phyloP scores from a whole-genome alignment of 1,140 invertebrate genomes.

The Ctenoplectra terminalis region DNA sequence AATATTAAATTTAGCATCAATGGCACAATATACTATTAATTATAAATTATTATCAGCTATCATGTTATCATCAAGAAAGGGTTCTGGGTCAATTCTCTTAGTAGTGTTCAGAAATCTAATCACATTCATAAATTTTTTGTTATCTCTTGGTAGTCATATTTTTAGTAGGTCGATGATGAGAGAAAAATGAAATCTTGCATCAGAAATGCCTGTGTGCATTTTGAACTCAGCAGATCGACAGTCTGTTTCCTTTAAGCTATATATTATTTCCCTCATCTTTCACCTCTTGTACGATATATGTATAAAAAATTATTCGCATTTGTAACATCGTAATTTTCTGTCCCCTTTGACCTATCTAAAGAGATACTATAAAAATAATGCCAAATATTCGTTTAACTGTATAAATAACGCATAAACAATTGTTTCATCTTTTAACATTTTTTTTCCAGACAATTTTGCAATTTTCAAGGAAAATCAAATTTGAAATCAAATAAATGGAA shows the following conservation, averaged over 20 bases:
- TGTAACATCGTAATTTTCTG: not conserved
- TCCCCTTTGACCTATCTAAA: not conserved
- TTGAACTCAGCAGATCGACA: constrained; percentile 1
- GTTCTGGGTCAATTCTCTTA: constrained; percentile 47
- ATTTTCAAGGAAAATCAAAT: not conserved
- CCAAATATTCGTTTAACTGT: too few relatives aligned
- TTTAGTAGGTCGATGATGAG: constrained; percentile 46
- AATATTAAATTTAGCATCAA: not conserved
- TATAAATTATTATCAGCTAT: constrained; percentile 36
- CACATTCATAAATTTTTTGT: constrained; percentile 49
- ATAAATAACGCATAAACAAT: too few relatives aligned
- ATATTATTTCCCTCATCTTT: constrained; percentile 6
- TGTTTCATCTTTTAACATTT: not conserved
- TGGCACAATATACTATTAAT: constrained; percentile 28
- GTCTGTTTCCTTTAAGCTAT: not conserved
- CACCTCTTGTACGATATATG: not conserved
- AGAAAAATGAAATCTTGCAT: constrained; percentile 63
- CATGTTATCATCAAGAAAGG: constrained; percentile 46
- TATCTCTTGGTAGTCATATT: constrained; percentile 35
- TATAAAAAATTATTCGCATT: not conserved
- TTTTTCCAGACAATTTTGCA: not conserved
- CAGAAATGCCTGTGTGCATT: constrained; percentile 52
- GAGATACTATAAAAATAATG: too few relatives aligned
- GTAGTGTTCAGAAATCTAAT: constrained; percentile 45
- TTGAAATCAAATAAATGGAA: not conserved